Evolutionary conservation across 1,140 invertebrate species (phyloP), one percentile per base, ranked within the genome.

Genomic region (Drosophila ironensis): DNA sequence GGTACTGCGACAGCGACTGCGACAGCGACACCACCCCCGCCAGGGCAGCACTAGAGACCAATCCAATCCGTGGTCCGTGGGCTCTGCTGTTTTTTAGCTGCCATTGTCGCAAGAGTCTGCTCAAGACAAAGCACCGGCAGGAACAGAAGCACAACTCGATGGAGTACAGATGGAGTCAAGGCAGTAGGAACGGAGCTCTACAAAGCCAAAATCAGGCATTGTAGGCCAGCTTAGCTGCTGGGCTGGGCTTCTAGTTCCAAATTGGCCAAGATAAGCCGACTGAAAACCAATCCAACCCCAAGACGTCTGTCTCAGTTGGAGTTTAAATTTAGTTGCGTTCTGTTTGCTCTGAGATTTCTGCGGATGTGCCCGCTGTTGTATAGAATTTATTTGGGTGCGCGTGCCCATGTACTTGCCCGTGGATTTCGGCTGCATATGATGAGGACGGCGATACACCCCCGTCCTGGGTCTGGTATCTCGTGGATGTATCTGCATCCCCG

Each of bases 1-100:
- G 80, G 80, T 86, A 84, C 66, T 4, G n/a, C 4, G 30, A 11
- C 30, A n/a, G n/a, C 30, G n/a, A 72, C 16, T 2, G 5, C 61
- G 57, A 50, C 57, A 50, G 46, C 54, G 48, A 25, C 52, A 69
- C 7, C 45, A 8, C 27, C 52, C 6, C 28, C 17, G 8, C 24
- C 20, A 19, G 14, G 11, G 22, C 22, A 9, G 5, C 8, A 20
- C 14, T 27, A 19, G 4, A 7, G 19, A 42, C 38, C 59, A 28
- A 41, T 16, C 37, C 24, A 5, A 3, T 4, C 19, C 19, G 12
- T 17, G 5, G n/a, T 14, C 22, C 41, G 24, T 25, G n/a, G n/a
- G n/a, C 12, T 52, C 37, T 60, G 37, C 25, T 56, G 51, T 41
- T 42, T 28, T 68, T 37, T 37, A 37, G 33, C 33, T 8, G 41